phyloP scores from a whole-genome alignment of 2,113 vertebrate species.

The Ailurus styani region DNA sequence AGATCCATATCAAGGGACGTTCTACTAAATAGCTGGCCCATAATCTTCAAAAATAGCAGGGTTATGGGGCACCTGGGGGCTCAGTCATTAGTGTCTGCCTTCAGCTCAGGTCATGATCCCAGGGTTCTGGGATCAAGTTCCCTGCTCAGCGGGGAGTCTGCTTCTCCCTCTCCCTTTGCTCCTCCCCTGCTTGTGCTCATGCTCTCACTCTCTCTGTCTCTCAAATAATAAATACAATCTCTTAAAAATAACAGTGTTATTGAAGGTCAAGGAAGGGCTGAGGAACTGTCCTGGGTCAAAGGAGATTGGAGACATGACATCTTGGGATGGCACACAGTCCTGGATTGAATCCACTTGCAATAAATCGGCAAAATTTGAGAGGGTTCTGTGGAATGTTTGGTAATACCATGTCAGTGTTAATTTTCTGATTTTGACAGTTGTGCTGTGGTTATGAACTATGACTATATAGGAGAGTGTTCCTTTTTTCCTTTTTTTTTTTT shows the following conservation, averaged over 20 bases:
- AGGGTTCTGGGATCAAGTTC: background rate
- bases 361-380: background rate
- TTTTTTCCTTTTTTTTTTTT: background rate
- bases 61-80: background rate
- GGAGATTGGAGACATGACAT: background rate
- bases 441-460: background rate
- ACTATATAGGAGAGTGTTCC: background rate
- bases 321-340: no score
- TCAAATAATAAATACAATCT: background rate
- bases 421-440: background rate
- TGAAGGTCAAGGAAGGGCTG: background rate
- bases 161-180: background rate
- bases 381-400: background rate
- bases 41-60: background rate
- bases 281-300: background rate
- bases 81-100: background rate
- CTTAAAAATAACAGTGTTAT: background rate
- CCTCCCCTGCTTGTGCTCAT: accelerated
- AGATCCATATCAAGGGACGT: background rate
- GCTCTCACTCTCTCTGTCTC: background rate
- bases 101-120: background rate
- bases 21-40: background rate
- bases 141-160: background rate
- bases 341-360: background rate
- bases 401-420: background rate